phyloP scores from a whole-genome alignment of 2,113 vertebrate genomes.

The Gambusia affinis region DNA sequence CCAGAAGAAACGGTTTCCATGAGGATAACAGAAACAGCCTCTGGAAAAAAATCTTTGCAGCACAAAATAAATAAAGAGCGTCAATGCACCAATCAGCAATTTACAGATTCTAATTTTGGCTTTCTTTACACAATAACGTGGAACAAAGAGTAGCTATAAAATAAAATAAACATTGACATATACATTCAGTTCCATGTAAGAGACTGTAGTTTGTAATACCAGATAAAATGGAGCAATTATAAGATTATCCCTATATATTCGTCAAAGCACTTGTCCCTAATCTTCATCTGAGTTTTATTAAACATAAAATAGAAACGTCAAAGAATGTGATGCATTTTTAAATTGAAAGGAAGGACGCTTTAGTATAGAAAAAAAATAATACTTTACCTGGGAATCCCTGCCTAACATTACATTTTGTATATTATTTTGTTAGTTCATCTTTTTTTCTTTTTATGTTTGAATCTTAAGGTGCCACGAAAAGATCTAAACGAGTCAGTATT shows the following conservation, averaged over 20 bases:
- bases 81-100: not conserved
- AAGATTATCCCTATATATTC: not conserved
- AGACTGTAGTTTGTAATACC: not conserved
- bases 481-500: not conserved
- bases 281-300: not conserved
- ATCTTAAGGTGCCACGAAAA: not conserved
- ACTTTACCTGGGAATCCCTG: no score
- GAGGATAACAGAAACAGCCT: not conserved
- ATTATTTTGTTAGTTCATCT: no score
- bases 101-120: not conserved
- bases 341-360: not conserved
- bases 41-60: not conserved
- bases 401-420: no score
- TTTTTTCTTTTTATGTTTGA: not conserved
- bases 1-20: constrained; percentile 29
- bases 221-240: not conserved
- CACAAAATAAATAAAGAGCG: not conserved
- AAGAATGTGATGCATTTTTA: not conserved
- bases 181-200: not conserved
- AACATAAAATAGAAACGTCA: not conserved
- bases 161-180: not conserved
- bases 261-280: not conserved
- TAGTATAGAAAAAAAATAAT: not conserved
- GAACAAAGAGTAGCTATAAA: not conserved
- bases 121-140: not conserved